Conservation (phyloP, 37 sponge, comb jelly and placozoan genomes). For the Trichoplax adhaerens region DNA sequence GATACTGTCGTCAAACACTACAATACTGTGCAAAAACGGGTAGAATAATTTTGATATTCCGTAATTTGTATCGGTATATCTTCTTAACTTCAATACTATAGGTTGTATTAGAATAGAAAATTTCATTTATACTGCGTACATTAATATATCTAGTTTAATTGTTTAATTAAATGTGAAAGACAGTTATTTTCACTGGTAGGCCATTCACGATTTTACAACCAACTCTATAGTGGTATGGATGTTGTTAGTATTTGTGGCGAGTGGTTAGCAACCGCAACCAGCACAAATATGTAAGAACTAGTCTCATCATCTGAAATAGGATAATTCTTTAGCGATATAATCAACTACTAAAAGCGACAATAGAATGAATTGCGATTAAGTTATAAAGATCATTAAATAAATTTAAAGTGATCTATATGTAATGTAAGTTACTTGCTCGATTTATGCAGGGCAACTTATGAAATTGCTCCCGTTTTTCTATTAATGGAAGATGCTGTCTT, state of each 20-base stretch:
- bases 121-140: too few relatives aligned
- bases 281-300: conserved; percentile 34
- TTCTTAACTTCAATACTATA: neutral
- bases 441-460: conserved; percentile 49
- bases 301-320: too few relatives aligned
- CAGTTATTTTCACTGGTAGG: conserved; percentile 5
- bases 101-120: too few relatives aligned
- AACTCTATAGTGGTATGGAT: conserved; percentile 39
- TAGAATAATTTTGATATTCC: conserved; percentile 2
- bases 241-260: conserved; percentile 20
- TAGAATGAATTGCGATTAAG: too few relatives aligned
- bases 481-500: conserved; percentile 48
- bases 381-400: too few relatives aligned
- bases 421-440: too few relatives aligned
- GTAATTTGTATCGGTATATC: conserved; percentile 2
- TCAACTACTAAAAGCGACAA: too few relatives aligned
- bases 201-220: conserved; percentile 52
- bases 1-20: conserved; percentile 12
- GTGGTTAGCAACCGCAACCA: conserved; percentile 30
- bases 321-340: too few relatives aligned
- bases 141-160: too few relatives aligned
- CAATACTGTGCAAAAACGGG: conserved; percentile 41
- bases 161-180: neutral
- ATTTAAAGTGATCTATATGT: too few relatives aligned
- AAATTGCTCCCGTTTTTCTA: conserved; percentile 66